A percentile compares a stretch with the other conserved stretches of the same genome.
Evolutionary conservation across 30 jellyfish, hydroid and myxozoan genomes (phyloP).

Genomic region (Aurelia sp.): DNA sequence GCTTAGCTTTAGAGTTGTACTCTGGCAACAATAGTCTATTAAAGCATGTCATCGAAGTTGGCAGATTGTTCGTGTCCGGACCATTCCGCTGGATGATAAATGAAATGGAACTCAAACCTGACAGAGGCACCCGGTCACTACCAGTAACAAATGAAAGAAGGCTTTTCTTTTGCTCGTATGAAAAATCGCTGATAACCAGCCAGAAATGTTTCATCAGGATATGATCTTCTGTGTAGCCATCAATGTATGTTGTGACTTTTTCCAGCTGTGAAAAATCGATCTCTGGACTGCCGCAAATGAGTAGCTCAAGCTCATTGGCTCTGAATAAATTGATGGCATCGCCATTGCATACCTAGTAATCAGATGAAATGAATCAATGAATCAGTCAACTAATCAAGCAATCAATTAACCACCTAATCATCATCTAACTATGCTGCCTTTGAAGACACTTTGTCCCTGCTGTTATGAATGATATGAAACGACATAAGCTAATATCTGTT

Average conservation of each 20-base stretch:
- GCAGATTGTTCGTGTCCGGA: constrained; percentile 88
- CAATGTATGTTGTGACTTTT: constrained; percentile 80
- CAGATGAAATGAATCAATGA: too few relatives aligned
- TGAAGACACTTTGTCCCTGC: too few relatives aligned
- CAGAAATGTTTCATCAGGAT: constrained; percentile 80
- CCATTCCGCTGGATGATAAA: constrained; percentile 90
- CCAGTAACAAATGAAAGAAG: constrained; percentile 96
- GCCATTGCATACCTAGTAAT: constrained; percentile 82
- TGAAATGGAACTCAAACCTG: constrained; percentile 83
- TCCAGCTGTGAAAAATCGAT: constrained; percentile 87
- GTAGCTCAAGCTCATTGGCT: constrained; percentile 91
- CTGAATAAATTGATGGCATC: constrained; percentile 81
- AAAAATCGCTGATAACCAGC: constrained; percentile 71
- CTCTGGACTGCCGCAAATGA: constrained; percentile 94
- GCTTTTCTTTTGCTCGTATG: constrained; percentile 75
- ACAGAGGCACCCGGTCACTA: constrained; percentile 92
- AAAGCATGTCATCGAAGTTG: constrained; percentile 96
- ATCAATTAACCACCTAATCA: too few relatives aligned
- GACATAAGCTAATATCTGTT: too few relatives aligned
- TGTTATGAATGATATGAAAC: too few relatives aligned
- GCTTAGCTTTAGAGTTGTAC: constrained; percentile 51
- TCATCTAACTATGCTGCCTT: too few relatives aligned
- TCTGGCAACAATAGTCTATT: constrained; percentile 89
- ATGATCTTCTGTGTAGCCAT: constrained; percentile 72
- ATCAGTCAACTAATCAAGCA: too few relatives aligned